These are phyloP conservation scores for Unio delphinus DNA, from an alignment of 2,888 invertebrate genomes.

Conservation along the genomic window DNA sequence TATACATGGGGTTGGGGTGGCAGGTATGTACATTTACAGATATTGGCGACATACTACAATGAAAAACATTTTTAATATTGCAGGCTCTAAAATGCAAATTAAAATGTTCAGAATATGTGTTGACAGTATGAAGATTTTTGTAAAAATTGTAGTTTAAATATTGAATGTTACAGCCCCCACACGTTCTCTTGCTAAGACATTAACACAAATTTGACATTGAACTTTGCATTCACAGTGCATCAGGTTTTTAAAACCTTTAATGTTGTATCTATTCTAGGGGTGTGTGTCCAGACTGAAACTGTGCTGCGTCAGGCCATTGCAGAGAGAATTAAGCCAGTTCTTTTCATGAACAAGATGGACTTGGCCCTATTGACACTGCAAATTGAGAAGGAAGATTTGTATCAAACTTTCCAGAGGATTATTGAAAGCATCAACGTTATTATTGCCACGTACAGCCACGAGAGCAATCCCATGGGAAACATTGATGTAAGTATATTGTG, in stretches of 20 bases:
- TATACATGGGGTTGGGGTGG: no score
- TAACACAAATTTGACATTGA: no score
- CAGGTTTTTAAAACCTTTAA: no score
- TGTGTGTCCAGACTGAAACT: slow-evolving; percentile 99
- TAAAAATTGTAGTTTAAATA: no score
- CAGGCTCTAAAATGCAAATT: no score
- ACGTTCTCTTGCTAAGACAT: no score
- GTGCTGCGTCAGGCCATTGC: slow-evolving; percentile 99
- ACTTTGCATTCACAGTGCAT: slow-evolving; percentile 2
- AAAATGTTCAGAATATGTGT: no score
- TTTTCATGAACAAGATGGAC: slow-evolving; percentile 99
- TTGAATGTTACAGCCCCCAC: no score
- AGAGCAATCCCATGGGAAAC: slow-evolving; percentile 98
- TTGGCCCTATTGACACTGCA: slow-evolving; percentile 97
- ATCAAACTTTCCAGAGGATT: slow-evolving; percentile 99
- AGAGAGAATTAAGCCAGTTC: slow-evolving; percentile 99
- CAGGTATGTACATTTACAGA: no score
- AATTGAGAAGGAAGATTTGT: slow-evolving; percentile 95
- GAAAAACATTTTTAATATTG: no score
- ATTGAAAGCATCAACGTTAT: slow-evolving; percentile 99
- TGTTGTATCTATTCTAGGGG: slow-evolving; percentile 78
- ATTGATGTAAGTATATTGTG: slow-evolving; percentile 82
- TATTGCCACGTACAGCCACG: slow-evolving; percentile 97
- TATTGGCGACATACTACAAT: no score
- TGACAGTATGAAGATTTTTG: no score